Conservation (phyloP, 2,888 invertebrate genomes). For the Bedellia somnulentella region DNA sequence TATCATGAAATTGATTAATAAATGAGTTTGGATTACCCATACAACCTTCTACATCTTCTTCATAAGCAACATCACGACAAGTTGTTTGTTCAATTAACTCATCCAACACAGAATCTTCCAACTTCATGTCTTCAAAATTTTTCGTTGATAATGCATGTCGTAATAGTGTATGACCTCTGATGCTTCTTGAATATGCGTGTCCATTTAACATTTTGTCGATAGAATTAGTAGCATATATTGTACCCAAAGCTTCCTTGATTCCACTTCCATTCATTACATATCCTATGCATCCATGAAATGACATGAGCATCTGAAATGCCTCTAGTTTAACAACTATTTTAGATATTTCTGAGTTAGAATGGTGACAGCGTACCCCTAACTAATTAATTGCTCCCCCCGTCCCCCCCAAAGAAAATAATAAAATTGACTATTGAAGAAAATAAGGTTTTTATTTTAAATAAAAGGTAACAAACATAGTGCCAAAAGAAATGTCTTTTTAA, state of each 20-base stretch:
- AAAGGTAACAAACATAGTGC: no score
- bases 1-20: not conserved
- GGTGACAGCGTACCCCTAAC: no score
- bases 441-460: no score
- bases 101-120: no score
- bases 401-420: no score
- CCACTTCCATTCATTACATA: constrained; percentile 19
- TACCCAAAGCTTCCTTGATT: constrained; percentile 13
- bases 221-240: constrained; percentile 16
- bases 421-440: no score
- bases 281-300: constrained; percentile 16
- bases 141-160: not conserved
- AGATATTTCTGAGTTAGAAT: constrained; percentile 8
- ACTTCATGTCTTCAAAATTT: not conserved
- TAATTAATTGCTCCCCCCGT: no score
- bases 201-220: constrained; percentile 17
- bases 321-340: constrained; percentile 14
- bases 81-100: no score
- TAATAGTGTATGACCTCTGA: constrained; percentile 9
- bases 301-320: constrained; percentile 19
- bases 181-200: constrained; percentile 15
- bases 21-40: not conserved
- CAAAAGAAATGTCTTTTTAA: no score
- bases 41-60: no score
- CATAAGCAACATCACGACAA: not conserved